phyloP scores from a whole-genome alignment of 2,888 invertebrate species.

The Nomada goodeniana region DNA sequence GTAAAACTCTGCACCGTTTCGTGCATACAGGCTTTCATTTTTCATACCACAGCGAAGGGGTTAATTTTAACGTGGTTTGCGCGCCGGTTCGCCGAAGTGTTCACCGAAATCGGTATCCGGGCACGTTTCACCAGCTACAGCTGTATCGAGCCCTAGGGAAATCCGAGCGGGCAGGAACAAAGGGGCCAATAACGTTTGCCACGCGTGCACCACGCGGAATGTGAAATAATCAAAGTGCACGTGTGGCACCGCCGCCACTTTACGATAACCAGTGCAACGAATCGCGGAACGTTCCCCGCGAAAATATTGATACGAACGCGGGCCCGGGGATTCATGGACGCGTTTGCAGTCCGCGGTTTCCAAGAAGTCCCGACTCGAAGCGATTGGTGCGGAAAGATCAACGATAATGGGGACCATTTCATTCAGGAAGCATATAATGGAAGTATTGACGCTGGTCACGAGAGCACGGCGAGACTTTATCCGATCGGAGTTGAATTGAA shows the following conservation, averaged over 20 bases:
- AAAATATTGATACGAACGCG: slow-evolving; percentile 8
- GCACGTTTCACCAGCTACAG: slow-evolving; percentile 65
- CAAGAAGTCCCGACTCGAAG: not conserved
- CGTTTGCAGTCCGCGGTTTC: no score
- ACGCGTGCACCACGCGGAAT: slow-evolving; percentile 56
- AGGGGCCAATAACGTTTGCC: slow-evolving; percentile 35
- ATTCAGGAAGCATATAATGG: not conserved
- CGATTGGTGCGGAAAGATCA: not conserved
- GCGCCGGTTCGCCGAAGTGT: slow-evolving; percentile 33
- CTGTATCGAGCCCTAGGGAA: slow-evolving; percentile 64
- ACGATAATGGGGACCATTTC: not conserved
- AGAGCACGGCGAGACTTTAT: not conserved
- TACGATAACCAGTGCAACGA: not conserved
- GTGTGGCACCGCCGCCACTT: slow-evolving; percentile 23
- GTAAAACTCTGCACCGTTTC: no score
- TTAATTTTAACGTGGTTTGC: slow-evolving; percentile 11
- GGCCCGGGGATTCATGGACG: not conserved
- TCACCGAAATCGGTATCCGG: slow-evolving; percentile 61
- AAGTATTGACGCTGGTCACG: not conserved
- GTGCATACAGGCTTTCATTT: no score
- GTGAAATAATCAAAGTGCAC: slow-evolving; percentile 66
- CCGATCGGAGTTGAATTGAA: no score
- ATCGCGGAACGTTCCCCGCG: not conserved
- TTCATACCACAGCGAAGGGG: not conserved
- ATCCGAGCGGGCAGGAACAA: slow-evolving; percentile 57